Base-by-base conservation (phyloP, 2,797 vertebrate species). In the Bradypus variegatus region DNA sequence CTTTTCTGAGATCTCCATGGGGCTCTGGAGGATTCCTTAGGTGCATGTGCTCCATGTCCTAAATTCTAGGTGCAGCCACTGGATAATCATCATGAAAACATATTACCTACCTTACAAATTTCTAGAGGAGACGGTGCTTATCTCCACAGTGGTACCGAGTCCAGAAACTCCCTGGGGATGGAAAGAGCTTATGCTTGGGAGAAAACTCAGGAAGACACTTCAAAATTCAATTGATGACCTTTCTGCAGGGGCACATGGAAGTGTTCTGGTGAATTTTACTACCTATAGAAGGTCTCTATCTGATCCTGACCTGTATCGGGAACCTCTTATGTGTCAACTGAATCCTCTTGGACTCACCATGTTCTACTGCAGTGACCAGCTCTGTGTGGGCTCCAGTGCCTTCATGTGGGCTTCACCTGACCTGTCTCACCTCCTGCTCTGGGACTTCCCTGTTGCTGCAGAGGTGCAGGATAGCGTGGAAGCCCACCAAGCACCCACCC, bases 1-100 rank as follows among this genome's bases (percentile, higher is more conserved):
- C 86, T 95, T 88, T 90, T n/a, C 62, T 79, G 55, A 90, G 86
- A 73, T 88, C 27, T 48, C 29, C 62, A 2, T 21, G 29, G 86
- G 41, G 73, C 69, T 29, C 90, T 65, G 13, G 53, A 67, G 93
- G 23, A 91, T 53, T 82, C 48, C 79, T 53, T 91, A 89, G 79
- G 77, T 78, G 23, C 55, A 38, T 23, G 29, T 27, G 48, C 33
- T n/a, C 29, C 48, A 19, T 41, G 33, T 33, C 50, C n/a, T 15
- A 36, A 64, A 73, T 67, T 88, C 76, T 72, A 85, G 88, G 45
- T 14, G 45, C 1, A 80, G 60, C 18, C 15, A 86, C 69, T 88
- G 91, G 53, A 36, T 95, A 91, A 81, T 12, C 50, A 85, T 73
- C 27, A 38, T 64, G 64, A 62, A 82, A 81, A 69, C 53, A 58